Evolutionary conservation across 2,797 vertebrate genomes (phyloP).

Genomic region (Chelonia mydas): DNA sequence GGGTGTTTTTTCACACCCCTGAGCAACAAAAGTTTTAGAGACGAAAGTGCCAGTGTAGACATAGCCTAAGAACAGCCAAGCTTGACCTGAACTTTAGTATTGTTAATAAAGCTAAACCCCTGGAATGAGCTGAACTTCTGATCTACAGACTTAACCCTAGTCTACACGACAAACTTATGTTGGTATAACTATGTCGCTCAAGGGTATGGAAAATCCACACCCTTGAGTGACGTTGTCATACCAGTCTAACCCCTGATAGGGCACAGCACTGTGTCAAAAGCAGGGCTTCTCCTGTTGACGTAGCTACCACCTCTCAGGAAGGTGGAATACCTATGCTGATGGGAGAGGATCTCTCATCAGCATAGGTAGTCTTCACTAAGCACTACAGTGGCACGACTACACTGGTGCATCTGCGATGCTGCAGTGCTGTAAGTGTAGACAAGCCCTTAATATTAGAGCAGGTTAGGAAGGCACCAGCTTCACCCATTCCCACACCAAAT

Average conservation of each 20-base stretch:
- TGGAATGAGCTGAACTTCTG: background rate
- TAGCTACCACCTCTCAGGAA: background rate
- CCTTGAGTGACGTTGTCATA: too few relatives aligned
- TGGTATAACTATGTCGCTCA: background rate
- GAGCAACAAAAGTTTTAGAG: too few relatives aligned
- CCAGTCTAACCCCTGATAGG: too few relatives aligned
- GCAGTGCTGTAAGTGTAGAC: background rate
- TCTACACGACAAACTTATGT: background rate
- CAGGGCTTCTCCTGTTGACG: background rate
- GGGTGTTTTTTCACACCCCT: too few relatives aligned
- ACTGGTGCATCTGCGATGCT: background rate
- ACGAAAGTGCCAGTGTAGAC: too few relatives aligned
- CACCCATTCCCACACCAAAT: background rate
- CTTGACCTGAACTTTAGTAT: background rate
- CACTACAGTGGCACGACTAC: background rate
- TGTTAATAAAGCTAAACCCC: background rate
- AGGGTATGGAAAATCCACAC: too few relatives aligned
- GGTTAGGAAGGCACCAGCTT: background rate
- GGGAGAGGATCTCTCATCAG: too few relatives aligned
- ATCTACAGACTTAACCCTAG: background rate
- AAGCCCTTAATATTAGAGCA: background rate
- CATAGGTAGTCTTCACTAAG: background rate
- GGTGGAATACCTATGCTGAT: background rate
- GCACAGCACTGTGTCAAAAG: background rate
- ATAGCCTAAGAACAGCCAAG: background rate